Base-by-base conservation (phyloP, 2,888 invertebrate species). In the Platerodrilus igneus region DNA sequence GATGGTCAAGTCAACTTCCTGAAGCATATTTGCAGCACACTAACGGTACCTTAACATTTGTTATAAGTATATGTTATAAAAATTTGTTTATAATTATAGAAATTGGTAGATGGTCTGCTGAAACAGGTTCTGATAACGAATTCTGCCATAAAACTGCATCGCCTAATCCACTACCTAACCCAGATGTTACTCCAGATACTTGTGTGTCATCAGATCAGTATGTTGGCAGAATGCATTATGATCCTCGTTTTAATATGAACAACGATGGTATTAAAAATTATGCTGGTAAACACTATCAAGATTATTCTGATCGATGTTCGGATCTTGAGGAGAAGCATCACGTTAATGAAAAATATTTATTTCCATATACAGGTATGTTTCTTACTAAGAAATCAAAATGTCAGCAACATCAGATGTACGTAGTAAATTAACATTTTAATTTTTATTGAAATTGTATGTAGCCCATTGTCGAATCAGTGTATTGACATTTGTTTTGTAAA, bases 51-150 rank as follows among this genome's bases (percentile, higher is more conserved):
- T n/a, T n/a, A n/a, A n/a, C n/a, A 56, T 45, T 9, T 6, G 8
- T 10, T 14, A 15, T 7, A 19, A 7, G 7, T 7, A 7, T 19
- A 7, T 19, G 5, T 19, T 7, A 19, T 19, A 19, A 19, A 19
- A 7, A n/a, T n/a, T n/a, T n/a, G n/a, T 14, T 53, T 56, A 30
- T 41, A 63, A 65, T 66, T 34, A 59, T 63, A 30, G 69, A 70
- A 58, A 63, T 70, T 2, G 76, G 82, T 10, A 77, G 85, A 19
- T 86, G 87, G 87, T 85, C 86, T 0, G 85, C 83, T 39, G 85
- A 85, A 49, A 84, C 86, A 0, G 83, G 79, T 4, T 85, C 86
- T 0, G 87, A 86, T 59, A 83, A 80, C 56, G 86, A 86, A 56
- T 76, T 77, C 18, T 76, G 75, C 37, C 71, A 71, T 41, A 79